phyloP scores from a whole-genome alignment of 2,888 invertebrate genomes.

The Terebella lapidaria region DNA sequence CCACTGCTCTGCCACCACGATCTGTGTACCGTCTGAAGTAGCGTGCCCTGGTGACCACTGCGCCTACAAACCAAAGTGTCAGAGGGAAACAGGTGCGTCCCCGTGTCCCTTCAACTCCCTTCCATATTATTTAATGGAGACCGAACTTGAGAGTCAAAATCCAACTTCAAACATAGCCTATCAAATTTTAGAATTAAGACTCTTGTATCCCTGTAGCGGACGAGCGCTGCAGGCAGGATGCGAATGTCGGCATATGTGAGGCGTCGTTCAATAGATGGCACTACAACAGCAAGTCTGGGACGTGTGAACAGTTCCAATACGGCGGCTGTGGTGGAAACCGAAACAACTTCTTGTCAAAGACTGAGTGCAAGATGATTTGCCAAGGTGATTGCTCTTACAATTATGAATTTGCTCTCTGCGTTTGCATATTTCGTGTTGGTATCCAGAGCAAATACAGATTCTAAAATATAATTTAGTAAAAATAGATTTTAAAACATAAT shows the following conservation, averaged over 20 bases:
- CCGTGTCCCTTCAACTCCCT: too few relatives aligned
- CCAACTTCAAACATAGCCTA: too few relatives aligned
- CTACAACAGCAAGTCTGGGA: not conserved
- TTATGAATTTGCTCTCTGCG: too few relatives aligned
- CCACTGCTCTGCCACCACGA: not conserved
- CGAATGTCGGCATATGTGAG: not conserved
- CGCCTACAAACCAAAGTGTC: not conserved
- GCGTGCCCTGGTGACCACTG: not conserved
- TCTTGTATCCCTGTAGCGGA: not conserved
- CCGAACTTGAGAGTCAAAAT: too few relatives aligned
- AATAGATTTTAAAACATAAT: too few relatives aligned
- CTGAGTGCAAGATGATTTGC: not conserved
- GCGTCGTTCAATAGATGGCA: not conserved
- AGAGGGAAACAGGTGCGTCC: not conserved
- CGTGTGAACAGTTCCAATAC: slow-evolving; percentile 1
- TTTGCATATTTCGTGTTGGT: too few relatives aligned
- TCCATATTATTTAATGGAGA: too few relatives aligned
- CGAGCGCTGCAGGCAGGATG: not conserved
- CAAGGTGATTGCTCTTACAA: too few relatives aligned
- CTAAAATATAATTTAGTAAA: too few relatives aligned
- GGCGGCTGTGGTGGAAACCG: slow-evolving; percentile 4
- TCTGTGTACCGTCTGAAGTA: not conserved
- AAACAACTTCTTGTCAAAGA: slow-evolving; percentile 1
- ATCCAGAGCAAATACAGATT: too few relatives aligned
- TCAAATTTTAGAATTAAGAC: too few relatives aligned